Evolutionary conservation across 2,888 invertebrate species (phyloP).

Genomic region (Papilio elwesi): DNA sequence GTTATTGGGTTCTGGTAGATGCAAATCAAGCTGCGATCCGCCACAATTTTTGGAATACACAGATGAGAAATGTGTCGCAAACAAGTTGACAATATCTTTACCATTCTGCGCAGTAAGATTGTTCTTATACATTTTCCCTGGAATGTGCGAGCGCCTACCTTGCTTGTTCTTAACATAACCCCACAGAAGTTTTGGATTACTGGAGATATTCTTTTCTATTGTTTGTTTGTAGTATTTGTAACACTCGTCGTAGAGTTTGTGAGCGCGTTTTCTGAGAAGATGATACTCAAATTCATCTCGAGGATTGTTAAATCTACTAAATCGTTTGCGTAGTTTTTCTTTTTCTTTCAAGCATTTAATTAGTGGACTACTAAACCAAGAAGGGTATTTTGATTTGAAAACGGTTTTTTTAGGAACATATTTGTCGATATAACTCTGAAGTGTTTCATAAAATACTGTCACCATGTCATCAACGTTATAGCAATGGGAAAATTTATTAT

Average conservation of each 20-base stretch:
- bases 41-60: slow-evolving; percentile 1
- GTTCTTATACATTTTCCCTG: background rate
- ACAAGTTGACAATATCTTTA: background rate
- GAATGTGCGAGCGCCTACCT: slow-evolving; percentile 1
- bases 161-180: slow-evolving; percentile 30
- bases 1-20: background rate
- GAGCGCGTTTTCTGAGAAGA: slow-evolving; percentile 11
- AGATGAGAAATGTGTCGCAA: slow-evolving; percentile 3
- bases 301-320: slow-evolving; percentile 26
- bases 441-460: slow-evolving; percentile 22
- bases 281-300: slow-evolving; percentile 39
- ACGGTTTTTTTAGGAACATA: slow-evolving; percentile 30
- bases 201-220: background rate
- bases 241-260: slow-evolving; percentile 2
- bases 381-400: slow-evolving; percentile 21
- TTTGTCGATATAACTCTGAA: slow-evolving; percentile 25
- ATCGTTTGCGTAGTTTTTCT: slow-evolving; percentile 20
- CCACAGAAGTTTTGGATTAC: slow-evolving; percentile 38
- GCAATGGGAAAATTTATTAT: slow-evolving; percentile 17
- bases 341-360: slow-evolving; percentile 24
- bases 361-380: slow-evolving; percentile 25
- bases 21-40: background rate
- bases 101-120: background rate
- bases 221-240: background rate
- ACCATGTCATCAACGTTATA: slow-evolving; percentile 31